Evolutionary conservation across 2,888 invertebrate species (phyloP).

Genomic region (Synergus japonicus): DNA sequence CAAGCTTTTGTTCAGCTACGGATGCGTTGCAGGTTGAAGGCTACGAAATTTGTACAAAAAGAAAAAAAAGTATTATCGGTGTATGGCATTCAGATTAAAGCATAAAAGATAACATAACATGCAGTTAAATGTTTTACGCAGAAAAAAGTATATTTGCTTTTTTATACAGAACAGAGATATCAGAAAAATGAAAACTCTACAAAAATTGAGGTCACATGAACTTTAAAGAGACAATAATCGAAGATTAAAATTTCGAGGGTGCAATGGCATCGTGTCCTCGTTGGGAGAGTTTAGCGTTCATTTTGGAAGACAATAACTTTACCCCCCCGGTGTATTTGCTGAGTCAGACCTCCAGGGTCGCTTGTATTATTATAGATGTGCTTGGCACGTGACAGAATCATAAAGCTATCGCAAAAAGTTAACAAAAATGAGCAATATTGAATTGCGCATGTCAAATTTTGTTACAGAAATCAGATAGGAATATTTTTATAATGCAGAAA

Average conservation of each 20-base stretch:
- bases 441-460: too few species aligned
- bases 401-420: not conserved
- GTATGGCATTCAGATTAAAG: too few species aligned
- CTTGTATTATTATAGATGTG: not conserved
- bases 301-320: conserved; percentile 37
- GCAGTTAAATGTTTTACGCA: too few species aligned
- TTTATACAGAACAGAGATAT: not conserved
- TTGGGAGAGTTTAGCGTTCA: conserved; percentile 13
- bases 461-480: too few species aligned
- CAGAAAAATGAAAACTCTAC: not conserved
- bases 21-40: not conserved
- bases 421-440: not conserved
- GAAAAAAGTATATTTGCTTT: not conserved
- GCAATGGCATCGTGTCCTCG: conserved; percentile 10
- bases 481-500: too few species aligned
- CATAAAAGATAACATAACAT: too few species aligned
- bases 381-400: conserved; percentile 5
- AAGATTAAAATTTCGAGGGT: conserved; percentile 24
- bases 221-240: conserved; percentile 8
- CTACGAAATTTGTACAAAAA: not conserved
- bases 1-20: not conserved
- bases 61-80: not conserved
- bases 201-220: conserved; percentile 16
- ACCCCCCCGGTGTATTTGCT: conserved; percentile 30
- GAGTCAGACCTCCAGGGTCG: conserved; percentile 36